These are phyloP conservation scores for Zophobas morio DNA, from an alignment of 1,140 invertebrate genomes.

Conservation along the genomic window DNA sequence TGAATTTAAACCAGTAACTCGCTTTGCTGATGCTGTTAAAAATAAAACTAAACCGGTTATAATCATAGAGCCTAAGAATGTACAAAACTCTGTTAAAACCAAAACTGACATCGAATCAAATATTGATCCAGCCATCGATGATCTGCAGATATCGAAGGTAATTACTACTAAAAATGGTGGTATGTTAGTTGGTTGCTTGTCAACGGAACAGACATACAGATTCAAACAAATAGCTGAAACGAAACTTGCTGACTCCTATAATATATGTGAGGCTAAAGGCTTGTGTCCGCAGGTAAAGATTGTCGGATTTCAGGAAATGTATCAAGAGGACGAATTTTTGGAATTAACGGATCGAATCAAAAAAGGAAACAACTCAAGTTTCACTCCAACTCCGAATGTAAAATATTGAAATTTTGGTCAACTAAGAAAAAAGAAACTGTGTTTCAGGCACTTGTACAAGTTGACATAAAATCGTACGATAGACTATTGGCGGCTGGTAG, in stretches of 20 bases:
- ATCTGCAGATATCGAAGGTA: neutral
- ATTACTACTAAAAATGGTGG: neutral
- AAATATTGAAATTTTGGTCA: too few species aligned
- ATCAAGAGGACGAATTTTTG: neutral
- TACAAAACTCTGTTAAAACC: too few species aligned
- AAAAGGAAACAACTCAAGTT: neutral
- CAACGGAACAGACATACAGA: neutral
- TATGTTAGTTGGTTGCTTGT: neutral
- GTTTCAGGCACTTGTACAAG: neutral
- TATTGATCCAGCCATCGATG: too few species aligned
- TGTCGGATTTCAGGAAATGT: neutral
- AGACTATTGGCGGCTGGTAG: neutral
- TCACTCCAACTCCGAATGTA: neutral
- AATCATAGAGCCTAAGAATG: too few species aligned
- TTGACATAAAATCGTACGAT: slow-evolving; percentile 1
- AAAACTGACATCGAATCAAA: too few species aligned
- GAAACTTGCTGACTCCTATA: neutral
- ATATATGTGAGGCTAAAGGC: neutral
- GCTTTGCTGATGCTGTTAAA: too few species aligned
- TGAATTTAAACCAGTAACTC: too few species aligned
- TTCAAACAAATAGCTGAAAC: neutral
- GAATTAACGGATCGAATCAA: neutral
- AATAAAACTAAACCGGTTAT: too few species aligned
- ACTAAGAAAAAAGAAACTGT: neutral
- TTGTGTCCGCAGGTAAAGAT: neutral